Evolutionary conservation across 2,113 vertebrate species (phyloP).

Genomic region (Hystrix cristata): DNA sequence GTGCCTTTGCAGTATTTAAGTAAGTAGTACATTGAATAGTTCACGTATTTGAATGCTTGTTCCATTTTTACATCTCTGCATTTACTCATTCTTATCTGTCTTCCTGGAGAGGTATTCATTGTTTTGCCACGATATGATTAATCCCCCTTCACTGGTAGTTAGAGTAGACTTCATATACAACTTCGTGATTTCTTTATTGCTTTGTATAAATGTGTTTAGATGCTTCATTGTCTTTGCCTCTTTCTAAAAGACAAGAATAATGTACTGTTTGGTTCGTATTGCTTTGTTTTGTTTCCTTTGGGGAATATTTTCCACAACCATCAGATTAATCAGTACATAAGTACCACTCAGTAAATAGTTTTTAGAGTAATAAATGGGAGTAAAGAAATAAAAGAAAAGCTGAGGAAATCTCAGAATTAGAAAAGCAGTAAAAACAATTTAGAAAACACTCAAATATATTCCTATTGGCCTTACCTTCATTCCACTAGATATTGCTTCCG

Average conservation of each 20-base stretch:
- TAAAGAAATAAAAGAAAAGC: neutral
- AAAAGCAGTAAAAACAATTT: neutral
- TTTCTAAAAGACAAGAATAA: constrained; percentile 31
- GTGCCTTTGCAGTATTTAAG: neutral
- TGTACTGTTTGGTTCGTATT: neutral
- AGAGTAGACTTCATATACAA: neutral
- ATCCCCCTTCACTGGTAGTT: neutral
- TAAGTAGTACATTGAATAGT: neutral
- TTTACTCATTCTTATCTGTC: neutral
- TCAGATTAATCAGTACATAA: neutral
- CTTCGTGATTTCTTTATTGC: neutral
- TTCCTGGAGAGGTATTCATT: neutral
- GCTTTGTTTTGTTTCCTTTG: neutral
- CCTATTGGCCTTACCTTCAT: neutral
- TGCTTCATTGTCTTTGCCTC: neutral
- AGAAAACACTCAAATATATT: neutral
- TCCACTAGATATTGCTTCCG: neutral
- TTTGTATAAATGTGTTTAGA: neutral
- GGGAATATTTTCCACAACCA: neutral
- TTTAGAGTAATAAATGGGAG: neutral
- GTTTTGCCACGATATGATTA: neutral
- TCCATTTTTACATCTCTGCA: neutral
- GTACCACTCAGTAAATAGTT: neutral
- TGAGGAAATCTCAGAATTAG: neutral
- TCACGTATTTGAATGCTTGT: neutral